These are phyloP conservation scores for Stenichneumon culpator DNA, from an alignment of 2,888 invertebrate genomes.

Conservation along the genomic window DNA sequence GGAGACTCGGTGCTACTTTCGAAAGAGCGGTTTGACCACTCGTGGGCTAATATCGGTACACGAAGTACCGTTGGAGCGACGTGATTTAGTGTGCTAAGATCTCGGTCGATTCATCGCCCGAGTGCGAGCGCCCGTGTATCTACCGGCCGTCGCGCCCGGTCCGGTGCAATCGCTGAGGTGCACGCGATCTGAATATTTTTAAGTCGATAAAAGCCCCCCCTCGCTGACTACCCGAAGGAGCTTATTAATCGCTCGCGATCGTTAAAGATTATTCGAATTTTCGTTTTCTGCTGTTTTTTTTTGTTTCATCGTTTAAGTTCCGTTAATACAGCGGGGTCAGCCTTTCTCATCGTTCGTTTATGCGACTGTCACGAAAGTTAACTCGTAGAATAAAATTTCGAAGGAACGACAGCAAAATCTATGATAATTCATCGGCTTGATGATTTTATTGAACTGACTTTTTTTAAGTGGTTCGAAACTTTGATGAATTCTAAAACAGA, in stretches of 20 bases:
- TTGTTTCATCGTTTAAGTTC: slow-evolving; percentile 21
- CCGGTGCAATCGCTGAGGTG: slow-evolving; percentile 42
- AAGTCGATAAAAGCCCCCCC: slow-evolving; percentile 52
- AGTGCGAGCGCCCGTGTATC: background rate
- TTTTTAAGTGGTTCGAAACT: background rate
- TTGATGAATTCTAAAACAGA: background rate
- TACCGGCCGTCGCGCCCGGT: slow-evolving; percentile 15
- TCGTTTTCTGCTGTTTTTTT: slow-evolving; percentile 16
- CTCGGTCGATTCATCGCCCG: slow-evolving; percentile 35
- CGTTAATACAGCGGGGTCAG: slow-evolving; percentile 59
- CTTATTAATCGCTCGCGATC: slow-evolving; percentile 54
- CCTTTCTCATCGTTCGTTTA: slow-evolving; percentile 39
- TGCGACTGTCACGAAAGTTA: slow-evolving; percentile 47
- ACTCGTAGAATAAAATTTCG: no score
- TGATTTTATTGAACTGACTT: background rate
- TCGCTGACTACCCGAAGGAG: slow-evolving; percentile 32
- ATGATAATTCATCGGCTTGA: no score
- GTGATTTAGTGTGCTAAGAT: slow-evolving; percentile 63
- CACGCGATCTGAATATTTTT: slow-evolving; percentile 62
- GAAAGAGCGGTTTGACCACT: slow-evolving; percentile 66
- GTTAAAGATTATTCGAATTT: slow-evolving; percentile 34
- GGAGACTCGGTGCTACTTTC: slow-evolving; percentile 53
- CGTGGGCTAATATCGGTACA: slow-evolving; percentile 65
- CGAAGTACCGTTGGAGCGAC: slow-evolving; percentile 65
- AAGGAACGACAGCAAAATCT: no score